Percentiles rank a stretch among this genome's conserved stretches.
Evolutionary conservation across 2,797 vertebrate genomes (phyloP).

Genomic region (Siniperca undulata): DNA sequence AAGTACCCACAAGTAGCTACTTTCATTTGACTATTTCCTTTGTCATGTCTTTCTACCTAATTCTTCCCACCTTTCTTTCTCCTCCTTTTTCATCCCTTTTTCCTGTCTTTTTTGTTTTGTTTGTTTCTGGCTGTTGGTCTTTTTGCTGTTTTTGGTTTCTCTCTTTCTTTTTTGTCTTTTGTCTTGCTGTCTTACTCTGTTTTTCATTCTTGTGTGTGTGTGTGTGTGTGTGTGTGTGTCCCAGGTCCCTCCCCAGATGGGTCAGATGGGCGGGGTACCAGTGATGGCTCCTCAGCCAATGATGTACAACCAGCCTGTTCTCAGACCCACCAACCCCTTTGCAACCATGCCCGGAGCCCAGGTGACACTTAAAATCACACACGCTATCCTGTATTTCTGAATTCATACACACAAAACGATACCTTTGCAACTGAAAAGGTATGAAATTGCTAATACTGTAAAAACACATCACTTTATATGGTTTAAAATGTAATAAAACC

Average conservation of each 20-base stretch:
- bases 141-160: too few relatives aligned
- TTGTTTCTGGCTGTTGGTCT: not conserved
- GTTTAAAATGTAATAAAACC: not conserved
- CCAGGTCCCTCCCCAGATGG: constrained; percentile 90
- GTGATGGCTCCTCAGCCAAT: constrained; percentile 90
- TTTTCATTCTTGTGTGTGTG: not conserved
- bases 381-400: not conserved
- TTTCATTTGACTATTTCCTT: not conserved
- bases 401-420: constrained; percentile 11
- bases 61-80: not conserved
- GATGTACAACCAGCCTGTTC: constrained; percentile 90
- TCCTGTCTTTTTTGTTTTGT: not conserved
- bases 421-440: constrained; percentile 9
- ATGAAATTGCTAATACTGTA: not conserved
- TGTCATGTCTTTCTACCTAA: not conserved
- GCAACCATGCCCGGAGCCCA: constrained; percentile 90
- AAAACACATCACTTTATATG: too few relatives aligned
- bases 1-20: not conserved
- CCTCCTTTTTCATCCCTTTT: not conserved
- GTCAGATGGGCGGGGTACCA: constrained; percentile 88
- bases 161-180: not conserved
- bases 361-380: constrained; percentile 71
- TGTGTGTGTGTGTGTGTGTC: too few relatives aligned
- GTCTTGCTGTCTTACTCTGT: not conserved
- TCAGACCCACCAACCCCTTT: constrained; percentile 91